phyloP scores from a whole-genome alignment of 1,140 invertebrate species.

The Ruditapes philippinarum region DNA sequence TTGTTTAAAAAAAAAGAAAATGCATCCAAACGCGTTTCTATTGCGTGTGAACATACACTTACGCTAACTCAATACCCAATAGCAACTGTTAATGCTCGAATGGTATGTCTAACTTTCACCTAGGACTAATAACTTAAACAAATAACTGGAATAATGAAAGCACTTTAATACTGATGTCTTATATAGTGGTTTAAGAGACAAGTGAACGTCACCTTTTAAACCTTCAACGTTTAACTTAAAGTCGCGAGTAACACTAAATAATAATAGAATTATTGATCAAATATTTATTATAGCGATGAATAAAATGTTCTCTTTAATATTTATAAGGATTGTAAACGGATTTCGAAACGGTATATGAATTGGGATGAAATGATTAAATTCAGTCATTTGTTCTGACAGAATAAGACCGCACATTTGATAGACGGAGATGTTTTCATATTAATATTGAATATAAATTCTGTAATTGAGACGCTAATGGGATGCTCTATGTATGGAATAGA shows the following conservation, averaged over 20 bases:
- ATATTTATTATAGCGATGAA: constrained; percentile 7
- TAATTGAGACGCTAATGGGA: neutral
- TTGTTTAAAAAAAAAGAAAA: neutral
- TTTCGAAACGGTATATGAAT: neutral
- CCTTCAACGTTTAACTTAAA: neutral
- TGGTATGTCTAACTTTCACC: neutral
- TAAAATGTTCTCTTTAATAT: neutral
- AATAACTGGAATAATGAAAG: neutral
- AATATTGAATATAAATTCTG: neutral
- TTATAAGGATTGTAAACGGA: constrained; percentile 7
- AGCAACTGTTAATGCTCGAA: neutral
- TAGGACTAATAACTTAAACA: neutral
- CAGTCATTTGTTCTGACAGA: neutral
- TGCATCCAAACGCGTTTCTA: neutral
- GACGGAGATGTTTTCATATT: neutral
- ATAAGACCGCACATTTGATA: neutral
- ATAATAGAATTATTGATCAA: constrained; percentile 9
- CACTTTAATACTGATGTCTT: neutral
- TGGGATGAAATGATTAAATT: neutral
- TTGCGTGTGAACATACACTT: neutral
- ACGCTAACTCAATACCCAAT: neutral
- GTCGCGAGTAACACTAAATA: neutral
- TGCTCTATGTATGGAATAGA: neutral
- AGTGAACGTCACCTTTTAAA: neutral
- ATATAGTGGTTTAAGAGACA: neutral